Base-by-base conservation (phyloP, 1,140 invertebrate species). In the Trichogramma pretiosum region DNA sequence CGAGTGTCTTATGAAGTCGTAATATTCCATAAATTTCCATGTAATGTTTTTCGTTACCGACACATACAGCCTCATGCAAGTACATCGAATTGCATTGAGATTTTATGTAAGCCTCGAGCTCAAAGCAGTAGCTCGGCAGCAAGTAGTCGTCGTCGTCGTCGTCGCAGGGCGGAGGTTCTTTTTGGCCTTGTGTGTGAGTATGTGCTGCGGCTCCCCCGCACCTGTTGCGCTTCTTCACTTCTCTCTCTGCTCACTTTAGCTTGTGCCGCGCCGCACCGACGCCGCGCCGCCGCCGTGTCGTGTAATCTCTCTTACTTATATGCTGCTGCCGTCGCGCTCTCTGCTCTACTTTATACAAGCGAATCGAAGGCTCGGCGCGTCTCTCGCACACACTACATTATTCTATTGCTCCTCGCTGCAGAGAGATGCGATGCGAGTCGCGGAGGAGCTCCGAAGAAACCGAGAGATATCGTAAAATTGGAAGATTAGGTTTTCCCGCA, bases 191-290 rank as follows among this genome's bases (percentile, higher is more conserved):
- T 18, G 37, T 30, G 5, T 49, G 56, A 60, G 57, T 67, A 71
- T 67, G 66, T 71, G 68, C 69, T 70, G 68, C 68, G 69, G 67
- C 66, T 48, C 56, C 56, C 49, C 55, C 60, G 57, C 68, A 71
- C 68, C 67, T 71, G 68, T 71, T 71, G 68, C 68, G 69, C 67
- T 65, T 48, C 56, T 58, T 67, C 62, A 58, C 63, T 61, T 60
- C 63, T 61, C 59, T 51, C 34, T 37, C 44, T 32, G n/a, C 37
- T 22, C 49, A 42, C 32, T 44, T 18, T 13, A 21, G 14, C 48
- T 33, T 14, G n/a, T n/a, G n/a, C n/a, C n/a, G n/a, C n/a, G n/a
- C n/a, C n/a, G n/a, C n/a, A n/a, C n/a, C n/a, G n/a, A n/a, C n/a
- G n/a, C n/a, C n/a, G n/a, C n/a, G n/a, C n/a, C n/a, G n/a, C n/a